Percentiles rank a stretch among this genome's conserved stretches.
Conservation (phyloP, 2,113 vertebrate genomes). For the Megaceryle torquata region DNA sequence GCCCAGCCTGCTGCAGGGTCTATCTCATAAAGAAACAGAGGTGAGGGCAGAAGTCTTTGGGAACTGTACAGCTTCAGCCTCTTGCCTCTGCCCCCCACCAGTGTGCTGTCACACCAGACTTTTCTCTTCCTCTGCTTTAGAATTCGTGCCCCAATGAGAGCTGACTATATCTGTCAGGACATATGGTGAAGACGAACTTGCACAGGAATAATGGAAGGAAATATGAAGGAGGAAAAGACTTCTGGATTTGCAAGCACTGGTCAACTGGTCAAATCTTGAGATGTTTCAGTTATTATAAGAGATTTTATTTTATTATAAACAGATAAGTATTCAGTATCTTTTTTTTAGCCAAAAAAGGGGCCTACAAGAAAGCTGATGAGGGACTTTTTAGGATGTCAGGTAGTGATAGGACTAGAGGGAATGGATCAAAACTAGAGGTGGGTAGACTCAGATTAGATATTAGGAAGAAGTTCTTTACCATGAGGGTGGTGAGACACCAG, state of each 20-base stretch:
- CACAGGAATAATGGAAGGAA: neutral
- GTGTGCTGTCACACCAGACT: neutral
- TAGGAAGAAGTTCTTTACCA: too few species aligned
- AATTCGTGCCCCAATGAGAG: neutral
- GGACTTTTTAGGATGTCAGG: too few species aligned
- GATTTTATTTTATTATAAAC: neutral
- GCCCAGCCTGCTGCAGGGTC: neutral
- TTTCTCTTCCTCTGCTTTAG: neutral
- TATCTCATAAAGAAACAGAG: rapidly evolving
- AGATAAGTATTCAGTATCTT: neutral
- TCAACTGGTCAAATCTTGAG: neutral
- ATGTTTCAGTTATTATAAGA: neutral
- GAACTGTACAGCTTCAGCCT: neutral
- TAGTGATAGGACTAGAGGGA: too few species aligned
- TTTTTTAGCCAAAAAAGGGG: neutral
- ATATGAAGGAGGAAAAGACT: neutral
- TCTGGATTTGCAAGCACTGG: neutral
- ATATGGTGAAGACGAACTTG: neutral
- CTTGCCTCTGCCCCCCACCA: rapidly evolving
- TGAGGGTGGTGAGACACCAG: too few species aligned
- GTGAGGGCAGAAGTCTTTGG: neutral
- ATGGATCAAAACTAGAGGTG: too few species aligned
- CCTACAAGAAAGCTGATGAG: too few species aligned
- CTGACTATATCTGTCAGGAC: neutral
- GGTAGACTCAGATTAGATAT: too few species aligned